Evolutionary conservation across 2,888 invertebrate species (phyloP).

Genomic region (Ichneumoninae sp.): DNA sequence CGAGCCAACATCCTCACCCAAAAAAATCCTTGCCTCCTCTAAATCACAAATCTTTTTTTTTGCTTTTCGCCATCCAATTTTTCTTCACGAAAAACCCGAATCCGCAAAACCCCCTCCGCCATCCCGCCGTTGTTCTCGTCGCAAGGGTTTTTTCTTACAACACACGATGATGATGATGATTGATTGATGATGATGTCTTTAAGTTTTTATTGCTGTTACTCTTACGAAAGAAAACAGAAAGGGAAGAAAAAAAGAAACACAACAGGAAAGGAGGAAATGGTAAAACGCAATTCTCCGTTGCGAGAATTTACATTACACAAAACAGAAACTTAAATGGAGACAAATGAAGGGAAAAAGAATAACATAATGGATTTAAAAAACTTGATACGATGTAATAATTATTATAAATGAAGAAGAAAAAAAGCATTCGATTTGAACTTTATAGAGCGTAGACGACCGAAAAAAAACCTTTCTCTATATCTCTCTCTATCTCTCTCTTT

Average conservation of each 20-base stretch:
- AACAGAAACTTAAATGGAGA: conserved; percentile 12
- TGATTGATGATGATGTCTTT: conserved; percentile 68
- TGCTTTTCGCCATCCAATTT: conserved; percentile 26
- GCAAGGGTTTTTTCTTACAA: conserved; percentile 74
- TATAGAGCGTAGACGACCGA: conserved; percentile 68
- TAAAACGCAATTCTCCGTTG: conserved; percentile 1
- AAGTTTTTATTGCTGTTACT: conserved; percentile 81
- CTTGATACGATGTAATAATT: conserved; percentile 77
- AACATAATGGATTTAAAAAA: conserved; percentile 67
- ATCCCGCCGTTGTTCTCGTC: conserved; percentile 78
- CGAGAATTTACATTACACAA: not conserved
- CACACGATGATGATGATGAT: conserved; percentile 5
- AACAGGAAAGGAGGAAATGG: conserved; percentile 5
- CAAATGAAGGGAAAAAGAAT: conserved; percentile 25
- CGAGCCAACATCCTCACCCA: conserved; percentile 64
- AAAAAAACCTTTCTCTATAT: conserved; percentile 51
- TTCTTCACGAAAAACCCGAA: conserved; percentile 17
- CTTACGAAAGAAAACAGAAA: conserved; percentile 46
- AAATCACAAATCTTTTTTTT: conserved; percentile 23
- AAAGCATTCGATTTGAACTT: conserved; percentile 69
- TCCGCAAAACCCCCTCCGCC: conserved; percentile 41
- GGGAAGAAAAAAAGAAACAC: conserved; percentile 1
- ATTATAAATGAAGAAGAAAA: conserved; percentile 68
- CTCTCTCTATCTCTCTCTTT: not conserved
- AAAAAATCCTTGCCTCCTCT: conserved; percentile 8